Conservation (phyloP, 2,888 invertebrate genomes). For the Aplocera efformata region DNA sequence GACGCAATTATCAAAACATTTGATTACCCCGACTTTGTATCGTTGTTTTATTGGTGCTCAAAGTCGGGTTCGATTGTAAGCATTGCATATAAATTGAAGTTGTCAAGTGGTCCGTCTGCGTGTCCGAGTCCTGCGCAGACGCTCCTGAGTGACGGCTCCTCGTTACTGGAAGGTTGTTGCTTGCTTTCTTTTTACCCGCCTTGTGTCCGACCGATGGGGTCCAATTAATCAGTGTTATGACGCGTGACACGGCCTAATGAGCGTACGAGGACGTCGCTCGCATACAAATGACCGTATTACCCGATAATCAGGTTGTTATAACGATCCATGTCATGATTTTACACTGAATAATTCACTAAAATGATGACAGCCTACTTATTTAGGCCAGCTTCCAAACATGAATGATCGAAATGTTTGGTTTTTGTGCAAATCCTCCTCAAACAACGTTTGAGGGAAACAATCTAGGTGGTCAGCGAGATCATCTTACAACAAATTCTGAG, state of each 20-base stretch:
- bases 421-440: slow-evolving; percentile 37
- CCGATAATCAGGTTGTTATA: slow-evolving; percentile 22
- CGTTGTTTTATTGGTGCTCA: slow-evolving; percentile 4
- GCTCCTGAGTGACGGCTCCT: slow-evolving; percentile 61
- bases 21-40: background rate
- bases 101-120: slow-evolving; percentile 47
- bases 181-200: slow-evolving; percentile 52
- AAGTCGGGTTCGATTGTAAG: slow-evolving; percentile 39
- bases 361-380: background rate
- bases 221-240: slow-evolving; percentile 76
- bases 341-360: slow-evolving; percentile 5
- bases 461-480: slow-evolving; percentile 38
- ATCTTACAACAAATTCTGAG: slow-evolving; percentile 34
- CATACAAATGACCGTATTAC: slow-evolving; percentile 42
- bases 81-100: slow-evolving; percentile 67
- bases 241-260: slow-evolving; percentile 69
- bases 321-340: slow-evolving; percentile 2
- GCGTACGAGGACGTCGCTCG: slow-evolving; percentile 31
- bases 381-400: no score
- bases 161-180: slow-evolving; percentile 71
- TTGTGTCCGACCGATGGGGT: slow-evolving; percentile 46
- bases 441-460: slow-evolving; percentile 16
- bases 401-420: slow-evolving; percentile 27
- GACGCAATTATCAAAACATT: background rate
- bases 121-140: slow-evolving; percentile 26